Base-by-base conservation (phyloP, 2,113 vertebrate genomes). In the Dermatemys mawii region DNA sequence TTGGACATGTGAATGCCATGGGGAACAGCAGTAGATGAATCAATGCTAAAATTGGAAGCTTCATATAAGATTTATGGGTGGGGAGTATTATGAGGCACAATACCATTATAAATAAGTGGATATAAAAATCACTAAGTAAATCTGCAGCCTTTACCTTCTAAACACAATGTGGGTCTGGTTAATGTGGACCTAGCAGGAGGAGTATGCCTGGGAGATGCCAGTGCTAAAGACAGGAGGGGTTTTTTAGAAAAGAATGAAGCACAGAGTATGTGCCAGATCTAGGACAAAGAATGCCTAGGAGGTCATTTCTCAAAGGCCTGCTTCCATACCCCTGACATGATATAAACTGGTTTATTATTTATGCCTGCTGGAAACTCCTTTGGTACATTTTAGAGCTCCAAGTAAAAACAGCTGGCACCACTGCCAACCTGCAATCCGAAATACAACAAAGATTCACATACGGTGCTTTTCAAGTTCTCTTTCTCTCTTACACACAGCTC, bases 331-430 rank as follows among this genome's bases (percentile, higher is more conserved):
- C 79, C 75, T 96, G 93, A 95, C 79, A 82, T 83, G 81, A 82
- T 84, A 95, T 81, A 81, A 96, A 95, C 83, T 32, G n/a, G 51
- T 84, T 91, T 84, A 63, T 63, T 90, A 95, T 90, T 97, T 88
- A 88, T 9, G 6, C 81, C 50, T 63, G 57, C 80, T 95, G 90
- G 83, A 86, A 75, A 90, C 60, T 90, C 86, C 81, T 92, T 88
- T 51, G 16, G 51, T 81, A 67, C 21, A 46, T 60, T 96, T 93
- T 48, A 89, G 5, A 83, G 73, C 84, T 92, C 57, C 97, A 97
- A 97, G 95, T 95, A 94, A 97, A 98, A 97, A 75, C 96, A 98
- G 95, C 93, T 97, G 97, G 84, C 73, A 90, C 89, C 70, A 19
- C 55, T 90, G 49, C 38, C 80, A 89, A 63, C 26, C 26, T 54